Conservation (phyloP, 1,140 invertebrate genomes). For the Drosophila repletoides region DNA sequence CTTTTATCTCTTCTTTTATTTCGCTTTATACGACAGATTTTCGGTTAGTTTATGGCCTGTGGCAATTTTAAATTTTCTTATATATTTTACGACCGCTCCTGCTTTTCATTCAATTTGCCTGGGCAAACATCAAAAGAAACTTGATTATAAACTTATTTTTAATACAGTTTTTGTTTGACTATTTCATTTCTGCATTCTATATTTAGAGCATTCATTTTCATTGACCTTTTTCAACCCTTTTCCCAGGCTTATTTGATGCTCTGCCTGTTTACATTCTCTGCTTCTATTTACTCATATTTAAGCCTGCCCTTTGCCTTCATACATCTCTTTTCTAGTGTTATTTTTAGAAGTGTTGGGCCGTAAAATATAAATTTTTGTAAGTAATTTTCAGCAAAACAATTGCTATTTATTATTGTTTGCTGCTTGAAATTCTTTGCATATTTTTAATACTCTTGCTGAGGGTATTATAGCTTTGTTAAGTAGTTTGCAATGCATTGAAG, state of each 20-base stretch:
- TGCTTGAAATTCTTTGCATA: too few species aligned
- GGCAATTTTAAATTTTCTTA: conserved; percentile 18
- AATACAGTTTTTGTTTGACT: neutral
- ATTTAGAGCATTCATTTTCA: neutral
- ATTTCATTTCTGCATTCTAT: neutral
- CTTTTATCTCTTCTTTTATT: conserved; percentile 20
- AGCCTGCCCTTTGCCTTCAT: neutral
- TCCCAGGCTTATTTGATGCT: neutral
- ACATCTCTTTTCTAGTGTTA: neutral
- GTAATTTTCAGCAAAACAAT: too few species aligned
- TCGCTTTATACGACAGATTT: conserved; percentile 42
- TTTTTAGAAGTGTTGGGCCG: neutral
- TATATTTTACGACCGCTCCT: conserved; percentile 1
- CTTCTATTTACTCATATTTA: neutral
- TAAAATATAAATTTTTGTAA: too few species aligned
- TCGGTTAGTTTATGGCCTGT: conserved; percentile 53
- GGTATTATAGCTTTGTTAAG: too few species aligned
- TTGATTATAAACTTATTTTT: neutral
- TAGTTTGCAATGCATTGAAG: too few species aligned
- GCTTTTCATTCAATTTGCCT: neutral
- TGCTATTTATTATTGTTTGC: too few species aligned
- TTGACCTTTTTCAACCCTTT: conserved; percentile 4
- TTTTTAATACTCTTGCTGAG: too few species aligned
- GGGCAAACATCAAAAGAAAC: too few species aligned
- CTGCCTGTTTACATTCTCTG: neutral